These are phyloP conservation scores for Chrysemys picta DNA, from an alignment of 2,113 vertebrate species.

Conservation along the genomic window DNA sequence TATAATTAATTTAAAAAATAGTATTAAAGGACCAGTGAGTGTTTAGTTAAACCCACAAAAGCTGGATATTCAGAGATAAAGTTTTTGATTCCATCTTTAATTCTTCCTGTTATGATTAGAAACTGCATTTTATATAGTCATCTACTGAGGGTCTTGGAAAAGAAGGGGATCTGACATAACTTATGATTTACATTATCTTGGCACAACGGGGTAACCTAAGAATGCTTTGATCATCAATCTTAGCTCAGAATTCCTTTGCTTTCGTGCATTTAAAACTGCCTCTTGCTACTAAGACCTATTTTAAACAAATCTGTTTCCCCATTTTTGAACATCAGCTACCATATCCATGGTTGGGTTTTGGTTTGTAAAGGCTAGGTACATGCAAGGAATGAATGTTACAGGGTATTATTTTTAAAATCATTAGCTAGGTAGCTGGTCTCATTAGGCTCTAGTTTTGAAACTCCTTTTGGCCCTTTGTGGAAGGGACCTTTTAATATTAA, in stretches of 20 bases:
- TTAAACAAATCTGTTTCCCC: background rate
- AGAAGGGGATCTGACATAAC: background rate
- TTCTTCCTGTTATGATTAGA: background rate
- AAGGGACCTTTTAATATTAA: conserved; percentile 23
- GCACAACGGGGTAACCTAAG: background rate
- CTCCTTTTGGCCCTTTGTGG: background rate
- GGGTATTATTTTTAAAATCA: background rate
- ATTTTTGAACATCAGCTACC: conserved; percentile 22
- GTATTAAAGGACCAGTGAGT: background rate
- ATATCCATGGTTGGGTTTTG: background rate
- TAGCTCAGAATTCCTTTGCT: background rate
- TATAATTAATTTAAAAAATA: conserved; percentile 44
- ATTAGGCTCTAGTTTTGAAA: conserved; percentile 31
- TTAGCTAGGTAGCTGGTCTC: conserved; percentile 9
- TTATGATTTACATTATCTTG: background rate
- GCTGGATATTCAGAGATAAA: conserved; percentile 6
- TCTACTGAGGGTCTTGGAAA: background rate
- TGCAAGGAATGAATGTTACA: conserved; percentile 21
- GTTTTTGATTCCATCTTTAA: background rate
- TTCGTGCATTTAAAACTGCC: conserved; percentile 8
- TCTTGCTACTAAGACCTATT: background rate
- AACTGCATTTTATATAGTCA: background rate
- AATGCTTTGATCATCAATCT: background rate
- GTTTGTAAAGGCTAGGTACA: background rate
- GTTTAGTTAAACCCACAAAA: conserved; percentile 11